These are phyloP conservation scores for Nothobranchius kuhntae DNA, from an alignment of 2,113 vertebrate genomes.

Conservation along the genomic window DNA sequence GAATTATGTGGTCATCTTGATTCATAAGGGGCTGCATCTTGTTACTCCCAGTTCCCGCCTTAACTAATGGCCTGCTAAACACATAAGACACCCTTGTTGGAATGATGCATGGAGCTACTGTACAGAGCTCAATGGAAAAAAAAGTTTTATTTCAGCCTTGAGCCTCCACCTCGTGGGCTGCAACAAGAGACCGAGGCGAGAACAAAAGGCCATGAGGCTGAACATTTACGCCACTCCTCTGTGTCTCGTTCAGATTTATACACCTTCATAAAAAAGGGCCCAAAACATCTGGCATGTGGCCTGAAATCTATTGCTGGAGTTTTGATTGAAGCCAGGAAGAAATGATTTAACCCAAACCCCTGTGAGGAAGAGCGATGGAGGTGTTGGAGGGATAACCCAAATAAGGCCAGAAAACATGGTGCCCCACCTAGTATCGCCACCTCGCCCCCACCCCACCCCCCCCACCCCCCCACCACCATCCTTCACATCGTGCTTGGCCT, in stretches of 20 bases:
- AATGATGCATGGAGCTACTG: slow-evolving; percentile 50
- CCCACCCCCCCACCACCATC: not conserved
- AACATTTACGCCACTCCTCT: slow-evolving; percentile 39
- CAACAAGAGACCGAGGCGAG: slow-evolving; percentile 50
- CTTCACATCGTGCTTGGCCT: slow-evolving; percentile 10
- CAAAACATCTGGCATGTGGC: slow-evolving; percentile 62
- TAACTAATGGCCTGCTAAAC: slow-evolving; percentile 26
- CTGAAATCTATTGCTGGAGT: slow-evolving; percentile 54
- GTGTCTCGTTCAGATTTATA: slow-evolving; percentile 68
- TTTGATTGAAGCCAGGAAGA: slow-evolving; percentile 67
- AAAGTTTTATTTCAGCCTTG: slow-evolving; percentile 39
- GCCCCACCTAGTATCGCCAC: not conserved
- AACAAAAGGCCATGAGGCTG: slow-evolving; percentile 57
- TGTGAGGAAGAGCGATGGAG: slow-evolving; percentile 17
- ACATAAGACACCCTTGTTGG: slow-evolving; percentile 30
- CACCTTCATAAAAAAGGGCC: slow-evolving; percentile 72
- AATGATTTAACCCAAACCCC: slow-evolving; percentile 37
- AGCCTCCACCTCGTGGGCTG: slow-evolving; percentile 5
- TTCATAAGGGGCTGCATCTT: slow-evolving; percentile 34
- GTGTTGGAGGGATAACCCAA: slow-evolving; percentile 39
- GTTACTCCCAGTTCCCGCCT: slow-evolving; percentile 29
- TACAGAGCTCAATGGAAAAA: slow-evolving; percentile 20
- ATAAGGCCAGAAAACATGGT: slow-evolving; percentile 39
- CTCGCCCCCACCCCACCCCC: not conserved
- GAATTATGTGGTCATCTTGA: slow-evolving; percentile 44